A percentile compares a stretch with the other conserved stretches of the same genome.
Evolutionary conservation across 2,113 vertebrate genomes (phyloP).

Genomic region (Scolopax mira): DNA sequence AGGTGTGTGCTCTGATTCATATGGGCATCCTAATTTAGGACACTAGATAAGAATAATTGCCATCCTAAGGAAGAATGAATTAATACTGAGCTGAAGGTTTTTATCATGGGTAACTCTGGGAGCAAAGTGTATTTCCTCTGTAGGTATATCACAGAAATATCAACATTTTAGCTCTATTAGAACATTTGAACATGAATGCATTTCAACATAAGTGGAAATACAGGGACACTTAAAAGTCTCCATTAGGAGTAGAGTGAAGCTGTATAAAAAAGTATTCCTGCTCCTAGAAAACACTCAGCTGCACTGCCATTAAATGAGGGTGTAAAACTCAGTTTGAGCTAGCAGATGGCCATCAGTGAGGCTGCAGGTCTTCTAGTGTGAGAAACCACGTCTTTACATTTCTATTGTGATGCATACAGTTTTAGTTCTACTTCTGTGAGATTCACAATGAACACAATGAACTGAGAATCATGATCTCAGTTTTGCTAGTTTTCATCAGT

Average conservation of each 20-base stretch:
- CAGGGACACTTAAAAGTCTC: background rate
- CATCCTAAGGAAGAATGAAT: background rate
- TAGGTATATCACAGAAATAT: background rate
- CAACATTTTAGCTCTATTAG: background rate
- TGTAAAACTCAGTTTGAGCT: background rate
- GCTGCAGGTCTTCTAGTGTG: background rate
- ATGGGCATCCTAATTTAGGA: background rate
- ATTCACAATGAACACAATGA: background rate
- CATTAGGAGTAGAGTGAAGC: background rate
- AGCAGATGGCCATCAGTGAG: background rate
- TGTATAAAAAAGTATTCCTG: background rate
- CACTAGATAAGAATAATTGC: background rate
- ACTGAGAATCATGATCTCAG: background rate
- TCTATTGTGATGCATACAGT: fast-evolving
- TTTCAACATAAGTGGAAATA: background rate
- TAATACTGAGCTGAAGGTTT: background rate
- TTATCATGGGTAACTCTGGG: background rate
- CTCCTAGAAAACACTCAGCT: background rate
- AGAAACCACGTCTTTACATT: background rate
- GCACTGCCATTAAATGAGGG: background rate
- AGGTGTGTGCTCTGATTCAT: background rate
- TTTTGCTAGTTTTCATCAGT: background rate
- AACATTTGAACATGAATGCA: background rate
- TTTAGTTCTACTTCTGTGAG: background rate
- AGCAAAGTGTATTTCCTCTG: background rate